Evolutionary conservation across 1,140 invertebrate species (phyloP).

Genomic region (Cepaea nemoralis): DNA sequence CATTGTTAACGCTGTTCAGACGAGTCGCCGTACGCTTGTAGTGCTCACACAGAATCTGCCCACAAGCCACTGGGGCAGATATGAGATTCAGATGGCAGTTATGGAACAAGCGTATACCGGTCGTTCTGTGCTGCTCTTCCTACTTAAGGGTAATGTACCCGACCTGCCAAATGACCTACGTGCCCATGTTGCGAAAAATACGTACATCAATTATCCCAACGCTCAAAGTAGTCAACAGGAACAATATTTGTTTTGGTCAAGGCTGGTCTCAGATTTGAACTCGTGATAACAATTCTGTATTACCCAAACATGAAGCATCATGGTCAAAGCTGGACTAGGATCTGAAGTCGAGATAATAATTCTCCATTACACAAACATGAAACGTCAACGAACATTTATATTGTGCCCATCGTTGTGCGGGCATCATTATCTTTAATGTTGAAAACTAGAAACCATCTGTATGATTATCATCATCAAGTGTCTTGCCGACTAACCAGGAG

Average conservation of each 20-base stretch:
- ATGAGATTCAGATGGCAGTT: conserved; percentile 75
- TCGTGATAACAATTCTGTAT: too few species aligned
- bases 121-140: conserved; percentile 49
- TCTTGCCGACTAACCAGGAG: too few species aligned
- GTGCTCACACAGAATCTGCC: conserved; percentile 78
- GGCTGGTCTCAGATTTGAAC: conserved; percentile 9
- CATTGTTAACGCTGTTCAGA: conserved; percentile 76
- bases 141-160: conserved; percentile 47
- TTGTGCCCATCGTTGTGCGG: too few species aligned
- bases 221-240: neutral
- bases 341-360: too few species aligned
- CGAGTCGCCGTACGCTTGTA: conserved; percentile 77
- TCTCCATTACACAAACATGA: too few species aligned
- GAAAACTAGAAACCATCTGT: too few species aligned
- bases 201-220: conserved; percentile 51
- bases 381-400: too few species aligned
- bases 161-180: conserved; percentile 48
- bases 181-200: conserved; percentile 46
- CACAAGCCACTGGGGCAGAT: conserved; percentile 79
- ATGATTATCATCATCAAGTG: too few species aligned
- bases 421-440: too few species aligned
- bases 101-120: conserved; percentile 55
- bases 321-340: too few species aligned
- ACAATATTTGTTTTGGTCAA: conserved; percentile 47
- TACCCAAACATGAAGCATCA: too few species aligned